Evolutionary conservation across 2,888 invertebrate genomes (phyloP).

Genomic region (Epiblema foenella): DNA sequence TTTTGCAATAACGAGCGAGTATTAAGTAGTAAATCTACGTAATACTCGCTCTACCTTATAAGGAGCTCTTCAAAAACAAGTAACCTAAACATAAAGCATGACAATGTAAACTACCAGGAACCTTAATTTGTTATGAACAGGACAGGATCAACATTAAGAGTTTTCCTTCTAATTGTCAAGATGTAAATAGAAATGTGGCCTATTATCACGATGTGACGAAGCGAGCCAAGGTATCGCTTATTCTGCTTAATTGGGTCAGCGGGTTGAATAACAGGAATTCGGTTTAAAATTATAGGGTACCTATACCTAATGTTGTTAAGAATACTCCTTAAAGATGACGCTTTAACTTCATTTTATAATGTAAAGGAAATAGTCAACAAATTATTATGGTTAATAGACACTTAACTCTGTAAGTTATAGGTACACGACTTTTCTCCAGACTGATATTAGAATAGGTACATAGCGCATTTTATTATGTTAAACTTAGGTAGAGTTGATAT

Average conservation of each 20-base stretch:
- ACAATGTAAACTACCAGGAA: neutral
- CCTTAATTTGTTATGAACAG: constrained; percentile 23
- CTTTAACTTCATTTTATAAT: no score
- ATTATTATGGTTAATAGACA: no score
- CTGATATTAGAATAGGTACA: no score
- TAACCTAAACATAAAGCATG: neutral
- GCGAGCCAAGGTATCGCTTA: constrained; percentile 18
- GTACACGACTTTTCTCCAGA: no score
- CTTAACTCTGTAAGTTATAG: no score
- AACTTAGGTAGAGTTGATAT: no score
- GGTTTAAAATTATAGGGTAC: neutral
- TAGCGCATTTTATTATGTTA: no score
- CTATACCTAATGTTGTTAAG: no score
- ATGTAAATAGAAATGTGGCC: constrained; percentile 26
- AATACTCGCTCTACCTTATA: no score
- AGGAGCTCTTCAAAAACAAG: neutral
- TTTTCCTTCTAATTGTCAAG: constrained; percentile 16
- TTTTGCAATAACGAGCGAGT: no score
- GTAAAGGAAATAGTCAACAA: no score
- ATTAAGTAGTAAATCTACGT: no score
- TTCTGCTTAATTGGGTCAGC: constrained; percentile 32
- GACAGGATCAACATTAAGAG: constrained; percentile 27
- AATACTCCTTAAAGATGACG: constrained; percentile 9
- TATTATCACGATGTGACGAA: constrained; percentile 37
- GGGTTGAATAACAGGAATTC: constrained; percentile 12